A percentile compares a stretch with the other conserved stretches of the same genome.
phyloP scores from a whole-genome alignment of 2,797 vertebrate species.

The Pseudochromis fuscus region DNA sequence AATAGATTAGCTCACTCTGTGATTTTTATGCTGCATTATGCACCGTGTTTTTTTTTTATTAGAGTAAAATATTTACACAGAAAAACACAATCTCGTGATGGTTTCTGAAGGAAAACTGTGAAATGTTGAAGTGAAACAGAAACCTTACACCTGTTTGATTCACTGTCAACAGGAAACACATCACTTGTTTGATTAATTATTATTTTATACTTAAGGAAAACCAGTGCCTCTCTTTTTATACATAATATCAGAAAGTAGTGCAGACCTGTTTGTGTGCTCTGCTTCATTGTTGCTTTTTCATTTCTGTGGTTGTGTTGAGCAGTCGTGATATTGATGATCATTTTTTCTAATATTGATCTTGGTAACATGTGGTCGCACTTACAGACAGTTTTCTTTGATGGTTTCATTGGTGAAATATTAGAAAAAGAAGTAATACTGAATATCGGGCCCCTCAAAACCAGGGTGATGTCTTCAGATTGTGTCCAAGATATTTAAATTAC shows the following conservation, averaged over 20 bases:
- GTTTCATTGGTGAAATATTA: too few relatives aligned
- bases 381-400: not conserved
- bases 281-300: too few relatives aligned
- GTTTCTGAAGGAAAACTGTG: constrained; percentile 8
- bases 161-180: constrained; percentile 59
- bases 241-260: not conserved
- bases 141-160: constrained; percentile 73
- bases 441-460: not conserved
- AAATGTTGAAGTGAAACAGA: constrained; percentile 11
- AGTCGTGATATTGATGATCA: too few relatives aligned
- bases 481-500: not conserved
- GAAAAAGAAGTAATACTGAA: too few relatives aligned
- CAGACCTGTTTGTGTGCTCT: not conserved
- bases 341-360: too few relatives aligned
- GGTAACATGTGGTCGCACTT: not conserved
- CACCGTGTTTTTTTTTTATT: constrained; percentile 32
- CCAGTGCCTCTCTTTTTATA: not conserved
- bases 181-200: constrained; percentile 40
- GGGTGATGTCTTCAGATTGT: not conserved
- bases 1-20: constrained; percentile 51
- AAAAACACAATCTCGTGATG: not conserved
- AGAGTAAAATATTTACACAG: constrained; percentile 21
- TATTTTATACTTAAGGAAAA: not conserved
- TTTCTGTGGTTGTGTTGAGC: not conserved
- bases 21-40: constrained; percentile 50